These are phyloP conservation scores for Ennomos quercinarius DNA, from an alignment of 2,888 invertebrate species.

Conservation along the genomic window DNA sequence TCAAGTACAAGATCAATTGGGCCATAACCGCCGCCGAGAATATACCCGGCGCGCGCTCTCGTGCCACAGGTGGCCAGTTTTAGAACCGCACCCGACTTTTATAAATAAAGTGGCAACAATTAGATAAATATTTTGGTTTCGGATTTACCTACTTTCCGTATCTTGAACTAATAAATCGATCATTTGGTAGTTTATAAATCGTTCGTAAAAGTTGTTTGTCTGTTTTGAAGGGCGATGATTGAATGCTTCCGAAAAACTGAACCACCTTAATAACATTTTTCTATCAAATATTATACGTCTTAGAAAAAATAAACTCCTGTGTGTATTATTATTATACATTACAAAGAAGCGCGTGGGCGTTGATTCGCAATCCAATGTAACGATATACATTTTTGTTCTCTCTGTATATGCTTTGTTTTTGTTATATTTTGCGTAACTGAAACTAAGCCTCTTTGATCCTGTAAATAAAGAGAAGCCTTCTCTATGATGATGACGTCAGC, in stretches of 20 bases:
- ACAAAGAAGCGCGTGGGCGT: neutral
- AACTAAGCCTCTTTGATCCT: neutral
- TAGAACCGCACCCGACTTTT: neutral
- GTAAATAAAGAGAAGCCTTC: constrained; percentile 1
- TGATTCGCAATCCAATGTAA: neutral
- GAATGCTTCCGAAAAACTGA: constrained; percentile 5
- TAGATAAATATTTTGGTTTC: constrained; percentile 21
- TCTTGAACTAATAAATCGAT: constrained; percentile 13
- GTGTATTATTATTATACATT: constrained; percentile 9
- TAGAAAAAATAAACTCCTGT: constrained; percentile 4
- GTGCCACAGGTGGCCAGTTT: neutral
- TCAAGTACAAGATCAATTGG: constrained; percentile 4
- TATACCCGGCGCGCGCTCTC: neutral
- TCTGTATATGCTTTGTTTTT: neutral
- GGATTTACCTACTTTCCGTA: constrained; percentile 7
- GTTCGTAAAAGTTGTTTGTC: constrained; percentile 13
- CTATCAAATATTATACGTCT: neutral
- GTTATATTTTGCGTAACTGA: neutral
- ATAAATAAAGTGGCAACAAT: constrained; percentile 7
- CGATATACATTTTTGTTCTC: neutral
- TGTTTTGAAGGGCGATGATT: constrained; percentile 20
- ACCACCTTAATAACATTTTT: neutral
- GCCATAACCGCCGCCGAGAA: constrained; percentile 4
- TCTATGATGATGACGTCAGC: neutral
- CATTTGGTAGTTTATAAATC: constrained; percentile 11